Conservation (phyloP, 2,797 vertebrate genomes). For the Rhynchotus rufescens region DNA sequence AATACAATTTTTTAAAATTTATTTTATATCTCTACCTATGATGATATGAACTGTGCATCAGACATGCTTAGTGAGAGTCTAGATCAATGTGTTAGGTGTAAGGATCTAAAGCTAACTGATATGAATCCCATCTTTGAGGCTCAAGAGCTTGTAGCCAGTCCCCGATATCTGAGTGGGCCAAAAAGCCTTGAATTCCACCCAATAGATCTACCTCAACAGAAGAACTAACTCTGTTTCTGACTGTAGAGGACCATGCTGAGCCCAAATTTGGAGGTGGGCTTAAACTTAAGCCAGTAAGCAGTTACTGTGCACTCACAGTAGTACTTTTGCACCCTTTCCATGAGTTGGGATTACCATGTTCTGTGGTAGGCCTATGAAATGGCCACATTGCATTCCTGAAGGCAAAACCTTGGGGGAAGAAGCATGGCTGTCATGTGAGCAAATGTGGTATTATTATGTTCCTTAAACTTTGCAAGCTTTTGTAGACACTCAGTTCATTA, state of each 20-base stretch:
- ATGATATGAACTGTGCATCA: not conserved
- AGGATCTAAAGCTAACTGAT: not conserved
- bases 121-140: not conserved
- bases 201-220: not conserved
- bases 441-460: not conserved
- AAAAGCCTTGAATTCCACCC: not conserved
- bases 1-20: not conserved
- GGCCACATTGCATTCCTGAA: not conserved
- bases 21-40: rapidly evolving
- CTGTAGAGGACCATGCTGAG: not conserved
- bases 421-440: not conserved
- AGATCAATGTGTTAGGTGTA: not conserved
- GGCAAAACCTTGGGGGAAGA: not conserved
- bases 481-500: not conserved
- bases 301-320: rapidly evolving
- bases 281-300: not conserved
- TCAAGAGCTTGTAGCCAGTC: not conserved
- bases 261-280: not conserved
- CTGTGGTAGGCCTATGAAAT: too few relatives aligned
- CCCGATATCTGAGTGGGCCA: not conserved
- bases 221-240: not conserved
- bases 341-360: not conserved
- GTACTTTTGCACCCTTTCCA: not conserved
- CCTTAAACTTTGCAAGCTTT: not conserved
- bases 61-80: not conserved